phyloP scores from a whole-genome alignment of 1,140 invertebrate genomes.

The Drosophila kurseongensis region DNA sequence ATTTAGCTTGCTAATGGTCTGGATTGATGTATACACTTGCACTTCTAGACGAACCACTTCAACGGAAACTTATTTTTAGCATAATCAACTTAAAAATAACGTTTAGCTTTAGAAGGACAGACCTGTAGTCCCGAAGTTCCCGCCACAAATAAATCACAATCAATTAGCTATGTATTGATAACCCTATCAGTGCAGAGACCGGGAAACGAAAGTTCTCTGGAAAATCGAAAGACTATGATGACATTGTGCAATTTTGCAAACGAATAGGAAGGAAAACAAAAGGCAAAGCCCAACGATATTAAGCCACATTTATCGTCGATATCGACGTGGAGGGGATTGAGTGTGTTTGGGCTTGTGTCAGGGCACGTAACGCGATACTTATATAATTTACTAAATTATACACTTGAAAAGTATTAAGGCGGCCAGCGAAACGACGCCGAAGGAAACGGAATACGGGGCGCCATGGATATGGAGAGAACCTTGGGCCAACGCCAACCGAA shows the following conservation, averaged over 20 bases:
- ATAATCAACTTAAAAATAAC: constrained; percentile 31
- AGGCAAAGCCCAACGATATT: constrained; percentile 51
- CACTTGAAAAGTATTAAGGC: constrained; percentile 81
- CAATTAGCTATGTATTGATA: constrained; percentile 34
- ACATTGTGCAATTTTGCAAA: constrained; percentile 51
- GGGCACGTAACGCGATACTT: constrained; percentile 76
- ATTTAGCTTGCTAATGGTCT: no score
- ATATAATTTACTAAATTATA: constrained; percentile 82
- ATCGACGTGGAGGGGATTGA: constrained; percentile 24
- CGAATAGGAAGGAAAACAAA: constrained; percentile 22
- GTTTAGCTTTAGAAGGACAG: not conserved
- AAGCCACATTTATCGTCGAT: constrained; percentile 65
- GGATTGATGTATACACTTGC: not conserved
- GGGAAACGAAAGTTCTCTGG: constrained; percentile 13
- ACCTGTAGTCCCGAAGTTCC: not conserved
- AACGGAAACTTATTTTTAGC: constrained; percentile 23
- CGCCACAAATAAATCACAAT: constrained; percentile 40
- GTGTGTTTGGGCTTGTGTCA: constrained; percentile 44
- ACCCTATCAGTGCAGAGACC: constrained; percentile 34
- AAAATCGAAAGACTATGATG: constrained; percentile 43
- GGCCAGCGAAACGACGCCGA: constrained; percentile 30
- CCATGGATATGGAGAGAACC: constrained; percentile 48
- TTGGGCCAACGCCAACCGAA: constrained; percentile 66
- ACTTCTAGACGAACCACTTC: not conserved
- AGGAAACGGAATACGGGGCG: constrained; percentile 51